Base-by-base conservation (phyloP, 2,888 invertebrate species). In the Hirtodrosophila confusa region DNA sequence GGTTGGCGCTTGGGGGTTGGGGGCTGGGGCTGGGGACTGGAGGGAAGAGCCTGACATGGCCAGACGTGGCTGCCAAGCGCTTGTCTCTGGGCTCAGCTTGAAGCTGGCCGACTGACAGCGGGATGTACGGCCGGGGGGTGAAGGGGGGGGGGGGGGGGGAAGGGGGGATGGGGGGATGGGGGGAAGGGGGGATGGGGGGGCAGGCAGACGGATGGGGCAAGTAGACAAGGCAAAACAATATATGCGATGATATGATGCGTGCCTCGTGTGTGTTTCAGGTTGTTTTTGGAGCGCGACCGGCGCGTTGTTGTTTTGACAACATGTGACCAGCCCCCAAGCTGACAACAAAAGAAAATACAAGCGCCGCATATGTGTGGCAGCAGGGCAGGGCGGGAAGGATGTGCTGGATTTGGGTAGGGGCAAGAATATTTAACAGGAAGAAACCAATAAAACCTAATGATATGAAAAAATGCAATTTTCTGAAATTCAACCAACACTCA, bases 391-490 rank as follows among this genome's bases (percentile, higher is more conserved):
- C 24, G 27, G 37, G n/a, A 24, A n/a, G 33, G 10, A 41, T 10
- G 29, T 8, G 17, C 4, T 31, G 33, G 37, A n/a, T 8, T 33
- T 23, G 33, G 8, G 57, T 27, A 49, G 45, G 56, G 72, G 72
- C 60, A 74, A 55, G 68, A 78, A 85, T 86, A 88, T 85, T 85
- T 85, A 90, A 88, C 89, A 90, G 89, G 89, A 89, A 89, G 89
- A 89, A 88, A 87, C 90, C 89, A 89, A 89, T 89, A 89, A 89
- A 89, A 89, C 90, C 89, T 89, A 89, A 89, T 90, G 89, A 89
- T 90, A 90, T 89, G 89, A 89, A 90, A 90, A 88, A 88, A 88
- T 88, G 86, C 89, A 89, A 89, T 88, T 88, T 89, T 86, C 85
- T 86, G 76, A 83, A 83, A 79, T 76, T 82, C 78, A 72, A 72